phyloP scores from a whole-genome alignment of 2,888 invertebrate genomes.

The Tubulanus polymorphus region DNA sequence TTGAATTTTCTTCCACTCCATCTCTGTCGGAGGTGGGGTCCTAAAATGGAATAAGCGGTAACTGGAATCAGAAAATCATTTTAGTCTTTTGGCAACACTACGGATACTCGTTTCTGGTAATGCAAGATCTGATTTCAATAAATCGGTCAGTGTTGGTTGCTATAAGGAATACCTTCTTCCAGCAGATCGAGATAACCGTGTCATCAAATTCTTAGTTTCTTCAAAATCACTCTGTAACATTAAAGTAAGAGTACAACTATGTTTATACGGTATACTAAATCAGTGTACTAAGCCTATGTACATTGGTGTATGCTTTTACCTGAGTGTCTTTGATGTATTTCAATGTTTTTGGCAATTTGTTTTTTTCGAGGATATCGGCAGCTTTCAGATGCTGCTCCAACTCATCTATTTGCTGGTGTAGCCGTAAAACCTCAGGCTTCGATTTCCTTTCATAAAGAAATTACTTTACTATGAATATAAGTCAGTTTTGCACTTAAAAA shows the following conservation, averaged over 20 bases:
- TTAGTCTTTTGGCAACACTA: too few relatives aligned
- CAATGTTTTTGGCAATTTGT: slow-evolving; percentile 57
- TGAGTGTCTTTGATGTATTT: slow-evolving; percentile 54
- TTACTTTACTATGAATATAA: too few relatives aligned
- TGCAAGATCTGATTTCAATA: too few relatives aligned
- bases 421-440: slow-evolving; percentile 24
- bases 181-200: slow-evolving; percentile 51
- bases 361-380: slow-evolving; percentile 57
- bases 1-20: slow-evolving; percentile 66
- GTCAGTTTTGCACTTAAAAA: too few relatives aligned
- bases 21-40: slow-evolving; percentile 53
- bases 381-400: slow-evolving; percentile 57
- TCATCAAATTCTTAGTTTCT: slow-evolving; percentile 52
- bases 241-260: neutral
- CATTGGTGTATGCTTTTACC: too few relatives aligned
- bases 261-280: neutral
- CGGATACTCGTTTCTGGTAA: too few relatives aligned
- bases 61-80: too few relatives aligned
- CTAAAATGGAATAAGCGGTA: slow-evolving; percentile 24
- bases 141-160: too few relatives aligned
- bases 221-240: slow-evolving; percentile 34
- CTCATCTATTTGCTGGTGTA: slow-evolving; percentile 54
- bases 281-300: too few relatives aligned
- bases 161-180: slow-evolving; percentile 52
- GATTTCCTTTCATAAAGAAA: too few relatives aligned